Evolutionary conservation across 1,140 invertebrate genomes (phyloP), one percentile per base, ranked within the genome.

Genomic region (Saxidomus purpurata): DNA sequence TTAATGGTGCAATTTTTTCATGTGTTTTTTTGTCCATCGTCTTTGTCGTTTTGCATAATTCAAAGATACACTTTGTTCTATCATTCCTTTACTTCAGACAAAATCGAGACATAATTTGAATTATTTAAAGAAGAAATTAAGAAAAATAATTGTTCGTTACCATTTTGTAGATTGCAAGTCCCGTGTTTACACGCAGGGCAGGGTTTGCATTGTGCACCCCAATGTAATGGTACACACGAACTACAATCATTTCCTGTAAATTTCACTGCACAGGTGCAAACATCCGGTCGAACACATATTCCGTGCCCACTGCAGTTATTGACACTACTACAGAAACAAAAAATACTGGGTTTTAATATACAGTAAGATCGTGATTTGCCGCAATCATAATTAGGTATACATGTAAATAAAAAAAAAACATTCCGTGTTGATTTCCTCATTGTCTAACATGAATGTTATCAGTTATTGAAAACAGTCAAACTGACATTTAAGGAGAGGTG

Each of bases 301-400:
- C 91, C 91, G 69, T 84, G 47, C n/a, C 74, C 83, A 25, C 71
- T 86, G 63, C 91, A 92, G 86, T 91, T 86, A 38, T 87, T 90
- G 0, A 89, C 84, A n/a, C 86, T 40, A 15, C 76, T 87, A 31
- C n/a, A 87, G 28, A 38, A 28, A 43, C n/a, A 34, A 2, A n/a
- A n/a, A n/a, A n/a, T n/a, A n/a, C n/a, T n/a, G n/a, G n/a, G 17
- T 49, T 11, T n/a, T 31, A 11, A n/a, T n/a, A n/a, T n/a, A n/a
- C n/a, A n/a, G n/a, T n/a, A n/a, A n/a, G n/a, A 1, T 76, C 79
- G 52, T 83, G 40, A 71, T n/a, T n/a, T n/a, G n/a, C n/a, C n/a
- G n/a, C n/a, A n/a, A n/a, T n/a, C n/a, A n/a, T n/a, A n/a, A n/a
- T n/a, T n/a, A n/a, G n/a, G n/a, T n/a, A n/a, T n/a, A n/a, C n/a